These are phyloP conservation scores for Albula glossodonta DNA, from an alignment of 2,113 vertebrate species.

Conservation along the genomic window DNA sequence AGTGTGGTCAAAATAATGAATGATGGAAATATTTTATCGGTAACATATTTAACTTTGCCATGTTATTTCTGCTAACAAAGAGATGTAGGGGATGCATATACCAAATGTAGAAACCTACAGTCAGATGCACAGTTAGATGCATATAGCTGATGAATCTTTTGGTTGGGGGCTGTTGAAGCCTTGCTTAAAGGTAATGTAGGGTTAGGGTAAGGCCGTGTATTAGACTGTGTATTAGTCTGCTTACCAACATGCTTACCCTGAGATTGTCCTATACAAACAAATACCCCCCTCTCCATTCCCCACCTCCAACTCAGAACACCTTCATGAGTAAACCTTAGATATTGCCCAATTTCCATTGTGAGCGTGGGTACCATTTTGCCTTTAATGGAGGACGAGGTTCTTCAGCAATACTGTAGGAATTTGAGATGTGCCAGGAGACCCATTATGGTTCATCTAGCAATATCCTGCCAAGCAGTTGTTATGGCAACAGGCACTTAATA, in stretches of 20 bases:
- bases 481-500: constrained; percentile 46
- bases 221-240: background rate
- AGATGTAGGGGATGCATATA: too few species aligned
- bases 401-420: background rate
- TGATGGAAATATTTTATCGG: too few species aligned
- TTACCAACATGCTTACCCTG: background rate
- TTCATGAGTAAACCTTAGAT: background rate
- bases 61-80: too few species aligned
- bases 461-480: constrained; percentile 42
- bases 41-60: too few species aligned
- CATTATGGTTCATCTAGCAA: constrained; percentile 42
- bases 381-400: background rate
- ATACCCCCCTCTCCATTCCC: background rate
- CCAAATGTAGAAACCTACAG: too few species aligned
- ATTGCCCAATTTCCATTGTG: background rate
- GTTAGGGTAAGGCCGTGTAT: too few species aligned
- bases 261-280: background rate
- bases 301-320: background rate
- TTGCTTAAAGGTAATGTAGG: too few species aligned
- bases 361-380: background rate
- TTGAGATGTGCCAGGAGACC: background rate
- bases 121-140: background rate
- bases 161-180: too few species aligned
- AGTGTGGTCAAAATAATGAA: too few species aligned
- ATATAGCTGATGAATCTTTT: background rate